Evolutionary conservation across 2,888 invertebrate genomes (phyloP), one percentile per base, ranked within the genome.

Genomic region (Leucophora obtusa): DNA sequence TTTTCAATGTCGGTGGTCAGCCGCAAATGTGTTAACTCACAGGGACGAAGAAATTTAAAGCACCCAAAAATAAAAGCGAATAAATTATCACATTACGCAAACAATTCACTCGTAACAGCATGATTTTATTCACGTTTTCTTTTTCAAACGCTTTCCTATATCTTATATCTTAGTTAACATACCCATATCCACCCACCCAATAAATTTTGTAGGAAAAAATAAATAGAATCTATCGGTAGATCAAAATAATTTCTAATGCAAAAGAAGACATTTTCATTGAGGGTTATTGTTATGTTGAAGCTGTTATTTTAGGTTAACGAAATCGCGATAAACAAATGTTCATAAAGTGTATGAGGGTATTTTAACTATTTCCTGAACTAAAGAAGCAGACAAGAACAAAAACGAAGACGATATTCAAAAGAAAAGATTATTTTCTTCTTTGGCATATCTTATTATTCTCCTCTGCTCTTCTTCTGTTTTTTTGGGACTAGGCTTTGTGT

Each of bases 161-260:
- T 38, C 11, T 35, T 54, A 15, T 65, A 24, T 28, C 28, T 28
- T 28, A 38, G 21, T 54, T 54, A 43, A 18, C 54, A 66, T 66
- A 66, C 63, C 62, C 53, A 71, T 28, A 28, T 73, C 73, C 86
- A 85, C 83, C 85, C 85, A 86, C 85, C 83, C 85, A 85, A 88
- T 87, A 87, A 86, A 86, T 86, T 87, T 87, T 17, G 50, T 38
- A 15, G 21, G n/a, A 15, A 43, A 53, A 43, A 51, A 38, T 21
- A 83, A 87, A 88, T 28, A 6, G 6, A 28, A 86, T 85, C 85
- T 86, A 85, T 85, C 84, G 84, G 74, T 76, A 74, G 82, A 87
- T 87, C 86, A 82, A 83, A 84, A 85, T 85, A 83, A 84, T 83
- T 88, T 86, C 84, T 84, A 83, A 84, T 83, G 85, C 84, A 82